Percentiles rank a stretch among this genome's conserved stretches.
phyloP scores from a whole-genome alignment of 1,140 invertebrate species.

The Drosophila teissieri region DNA sequence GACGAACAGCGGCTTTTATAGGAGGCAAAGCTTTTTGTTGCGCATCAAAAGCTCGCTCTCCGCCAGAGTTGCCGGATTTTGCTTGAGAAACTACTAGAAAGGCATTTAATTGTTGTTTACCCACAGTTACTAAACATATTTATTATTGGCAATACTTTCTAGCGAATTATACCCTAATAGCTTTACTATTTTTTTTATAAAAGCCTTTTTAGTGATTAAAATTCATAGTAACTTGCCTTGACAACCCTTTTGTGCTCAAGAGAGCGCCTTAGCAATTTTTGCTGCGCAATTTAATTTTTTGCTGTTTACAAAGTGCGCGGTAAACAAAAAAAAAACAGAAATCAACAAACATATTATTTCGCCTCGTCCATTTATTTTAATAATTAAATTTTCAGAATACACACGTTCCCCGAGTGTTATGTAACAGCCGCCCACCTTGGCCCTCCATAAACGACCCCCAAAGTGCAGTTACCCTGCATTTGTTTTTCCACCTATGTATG shows the following conservation, averaged over 20 bases:
- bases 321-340: slow-evolving; percentile 74
- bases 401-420: slow-evolving; percentile 50
- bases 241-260: slow-evolving; percentile 8
- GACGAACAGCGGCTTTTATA: slow-evolving; percentile 36
- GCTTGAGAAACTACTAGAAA: neutral
- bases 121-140: neutral
- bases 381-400: slow-evolving; percentile 57
- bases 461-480: slow-evolving; percentile 38
- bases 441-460: slow-evolving; percentile 11
- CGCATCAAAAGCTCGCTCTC: slow-evolving; percentile 14
- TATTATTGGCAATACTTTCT: neutral
- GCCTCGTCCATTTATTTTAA: slow-evolving; percentile 64
- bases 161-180: neutral
- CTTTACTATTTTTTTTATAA: neutral
- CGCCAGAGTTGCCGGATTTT: slow-evolving; percentile 26
- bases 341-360: slow-evolving; percentile 66
- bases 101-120: too few relatives aligned
- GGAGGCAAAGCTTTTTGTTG: slow-evolving; percentile 38
- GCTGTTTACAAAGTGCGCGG: slow-evolving; percentile 78
- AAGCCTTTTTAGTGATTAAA: neutral
- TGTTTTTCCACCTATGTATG: neutral
- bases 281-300: slow-evolving; percentile 79
- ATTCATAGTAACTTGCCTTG: neutral
- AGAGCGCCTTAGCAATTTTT: slow-evolving; percentile 44
- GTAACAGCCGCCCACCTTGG: slow-evolving; percentile 32